Percentiles rank a stretch among this genome's conserved stretches.
Conservation (phyloP, 2,113 vertebrate species). For the Burhinus oedicnemus region DNA sequence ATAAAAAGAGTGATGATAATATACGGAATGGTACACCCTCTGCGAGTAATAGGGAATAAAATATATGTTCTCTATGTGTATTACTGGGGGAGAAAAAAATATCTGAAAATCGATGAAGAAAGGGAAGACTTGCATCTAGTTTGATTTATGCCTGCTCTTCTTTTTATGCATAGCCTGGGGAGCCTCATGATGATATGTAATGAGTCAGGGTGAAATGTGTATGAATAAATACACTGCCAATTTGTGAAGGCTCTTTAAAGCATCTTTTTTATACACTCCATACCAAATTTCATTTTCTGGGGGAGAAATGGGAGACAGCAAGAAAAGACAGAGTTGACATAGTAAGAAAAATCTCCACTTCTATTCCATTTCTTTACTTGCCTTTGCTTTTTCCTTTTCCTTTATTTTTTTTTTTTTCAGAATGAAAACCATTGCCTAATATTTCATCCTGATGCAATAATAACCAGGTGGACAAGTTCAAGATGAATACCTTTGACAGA, state of each 20-base stretch:
- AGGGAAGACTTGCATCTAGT: neutral
- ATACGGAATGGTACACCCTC: neutral
- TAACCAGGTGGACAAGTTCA: neutral
- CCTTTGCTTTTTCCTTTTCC: neutral
- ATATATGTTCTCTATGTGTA: neutral
- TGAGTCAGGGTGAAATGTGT: conserved; percentile 54
- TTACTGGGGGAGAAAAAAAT: neutral
- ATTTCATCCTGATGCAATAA: neutral
- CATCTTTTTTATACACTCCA: neutral
- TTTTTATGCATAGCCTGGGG: neutral
- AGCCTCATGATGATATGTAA: conserved; percentile 38
- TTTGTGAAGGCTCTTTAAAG: conserved; percentile 37
- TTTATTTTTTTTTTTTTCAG: neutral
- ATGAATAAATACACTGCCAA: conserved; percentile 60
- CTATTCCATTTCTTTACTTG: neutral
- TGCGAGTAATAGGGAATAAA: neutral
- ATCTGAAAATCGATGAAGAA: neutral
- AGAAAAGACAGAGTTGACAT: neutral
- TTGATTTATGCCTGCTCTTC: conserved; percentile 50
- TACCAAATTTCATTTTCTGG: conserved; percentile 1
- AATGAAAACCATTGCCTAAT: neutral
- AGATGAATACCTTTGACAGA: neutral
- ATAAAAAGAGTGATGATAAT: neutral
- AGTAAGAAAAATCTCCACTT: neutral
- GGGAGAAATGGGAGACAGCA: neutral